phyloP scores from a whole-genome alignment of 2,888 invertebrate species.

The Himalopsyche anomala region DNA sequence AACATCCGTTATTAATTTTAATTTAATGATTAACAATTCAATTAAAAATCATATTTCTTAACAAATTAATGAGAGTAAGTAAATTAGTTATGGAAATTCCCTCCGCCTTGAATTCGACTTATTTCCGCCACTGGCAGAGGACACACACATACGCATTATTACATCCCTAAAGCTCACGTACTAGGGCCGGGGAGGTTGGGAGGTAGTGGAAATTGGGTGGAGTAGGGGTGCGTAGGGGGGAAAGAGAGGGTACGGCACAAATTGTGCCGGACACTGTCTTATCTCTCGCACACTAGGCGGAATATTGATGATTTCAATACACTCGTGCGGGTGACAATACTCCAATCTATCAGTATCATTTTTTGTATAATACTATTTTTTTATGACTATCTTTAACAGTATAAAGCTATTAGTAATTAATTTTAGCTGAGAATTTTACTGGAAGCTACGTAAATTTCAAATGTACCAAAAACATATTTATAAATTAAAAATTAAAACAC shows the following conservation, averaged over 20 bases:
- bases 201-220: constrained; percentile 39
- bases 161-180: constrained; percentile 45
- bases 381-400: no score
- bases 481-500: no score
- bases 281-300: constrained; percentile 65
- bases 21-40: no score
- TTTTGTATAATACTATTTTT: no score
- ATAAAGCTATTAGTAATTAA: no score
- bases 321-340: constrained; percentile 49
- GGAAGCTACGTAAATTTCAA: no score
- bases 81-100: neutral
- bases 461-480: no score
- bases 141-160: constrained; percentile 35
- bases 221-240: constrained; percentile 38
- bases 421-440: no score
- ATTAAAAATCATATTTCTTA: no score
- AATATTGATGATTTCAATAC: constrained; percentile 65
- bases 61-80: no score
- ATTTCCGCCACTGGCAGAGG: neutral
- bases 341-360: no score
- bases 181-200: constrained; percentile 41
- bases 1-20: no score
- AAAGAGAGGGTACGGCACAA: constrained; percentile 57
- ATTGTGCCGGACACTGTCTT: constrained; percentile 65
- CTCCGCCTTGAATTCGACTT: neutral